Conservation (phyloP, 1,140 invertebrate species). For the Trinorchestia longiramus region DNA sequence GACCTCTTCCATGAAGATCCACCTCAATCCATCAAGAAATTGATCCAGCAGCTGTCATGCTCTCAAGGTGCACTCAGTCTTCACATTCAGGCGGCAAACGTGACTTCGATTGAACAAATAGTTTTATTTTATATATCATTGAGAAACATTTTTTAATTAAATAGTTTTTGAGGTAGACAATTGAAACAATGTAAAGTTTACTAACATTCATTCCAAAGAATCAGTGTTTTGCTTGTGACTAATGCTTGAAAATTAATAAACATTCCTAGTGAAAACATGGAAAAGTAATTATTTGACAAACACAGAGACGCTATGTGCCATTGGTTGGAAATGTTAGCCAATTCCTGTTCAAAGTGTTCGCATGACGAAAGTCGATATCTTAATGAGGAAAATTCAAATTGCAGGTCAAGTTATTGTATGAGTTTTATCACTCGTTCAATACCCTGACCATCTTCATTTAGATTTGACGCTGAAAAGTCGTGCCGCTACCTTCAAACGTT, state of each 20-base stretch:
- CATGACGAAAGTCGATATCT: neutral
- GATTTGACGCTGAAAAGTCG: neutral
- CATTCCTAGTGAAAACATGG: neutral
- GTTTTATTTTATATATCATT: no score
- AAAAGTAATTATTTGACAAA: neutral
- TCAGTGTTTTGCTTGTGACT: neutral
- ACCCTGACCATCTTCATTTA: neutral
- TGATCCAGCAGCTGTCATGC: neutral
- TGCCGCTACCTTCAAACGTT: neutral
- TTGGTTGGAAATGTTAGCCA: neutral
- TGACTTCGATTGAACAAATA: no score
- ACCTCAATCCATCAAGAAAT: no score
- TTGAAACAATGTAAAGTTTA: neutral
- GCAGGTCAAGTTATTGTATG: neutral
- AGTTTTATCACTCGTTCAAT: neutral
- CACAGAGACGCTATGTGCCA: neutral
- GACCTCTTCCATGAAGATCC: no score
- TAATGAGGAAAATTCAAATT: neutral
- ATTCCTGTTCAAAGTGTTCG: neutral
- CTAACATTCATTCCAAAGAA: no score
- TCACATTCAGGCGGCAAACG: no score
- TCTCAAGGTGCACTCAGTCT: no score
- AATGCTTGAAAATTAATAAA: neutral
- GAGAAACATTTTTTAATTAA: neutral
- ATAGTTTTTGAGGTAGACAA: neutral